Evolutionary conservation across 2,113 vertebrate genomes (phyloP).

Genomic region (Puntigrus tetrazona): DNA sequence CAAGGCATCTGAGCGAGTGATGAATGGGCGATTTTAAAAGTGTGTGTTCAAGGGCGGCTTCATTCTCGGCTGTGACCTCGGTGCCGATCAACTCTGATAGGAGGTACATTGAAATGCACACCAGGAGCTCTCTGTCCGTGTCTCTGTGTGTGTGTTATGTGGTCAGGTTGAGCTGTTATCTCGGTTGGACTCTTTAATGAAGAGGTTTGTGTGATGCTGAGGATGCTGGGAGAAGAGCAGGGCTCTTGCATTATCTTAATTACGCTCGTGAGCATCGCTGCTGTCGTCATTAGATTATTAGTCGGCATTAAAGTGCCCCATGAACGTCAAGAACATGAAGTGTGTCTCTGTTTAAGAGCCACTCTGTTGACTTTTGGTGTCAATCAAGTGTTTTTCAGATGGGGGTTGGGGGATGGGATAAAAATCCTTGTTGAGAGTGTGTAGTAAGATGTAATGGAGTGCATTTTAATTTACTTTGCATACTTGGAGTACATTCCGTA

Average conservation of each 20-base stretch:
- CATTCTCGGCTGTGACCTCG: slow-evolving; percentile 20
- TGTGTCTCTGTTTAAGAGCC: slow-evolving; percentile 66
- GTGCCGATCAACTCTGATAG: neutral
- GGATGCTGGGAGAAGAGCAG: slow-evolving; percentile 66
- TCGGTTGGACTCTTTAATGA: slow-evolving; percentile 60
- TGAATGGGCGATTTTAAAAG: slow-evolving; percentile 37
- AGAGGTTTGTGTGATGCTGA: slow-evolving; percentile 67
- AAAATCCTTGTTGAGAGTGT: slow-evolving; percentile 45
- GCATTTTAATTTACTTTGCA: neutral
- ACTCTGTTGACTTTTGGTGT: slow-evolving; percentile 58
- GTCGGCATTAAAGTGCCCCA: slow-evolving; percentile 63
- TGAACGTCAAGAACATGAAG: slow-evolving; percentile 66
- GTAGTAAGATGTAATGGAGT: slow-evolving; percentile 35
- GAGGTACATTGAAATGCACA: slow-evolving; percentile 24
- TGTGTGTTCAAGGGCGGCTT: slow-evolving; percentile 18
- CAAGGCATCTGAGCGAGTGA: slow-evolving; percentile 40
- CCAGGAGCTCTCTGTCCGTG: neutral
- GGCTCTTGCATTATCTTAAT: slow-evolving; percentile 71
- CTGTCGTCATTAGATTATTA: slow-evolving; percentile 72
- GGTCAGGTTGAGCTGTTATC: slow-evolving; percentile 60
- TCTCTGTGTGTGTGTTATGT: slow-evolving; percentile 24
- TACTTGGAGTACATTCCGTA: neutral
- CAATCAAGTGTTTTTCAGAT: slow-evolving; percentile 52
- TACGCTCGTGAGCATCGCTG: slow-evolving; percentile 67
- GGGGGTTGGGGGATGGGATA: slow-evolving; percentile 29